Conservation (phyloP, 2,888 invertebrate species). For the Mantis religiosa region DNA sequence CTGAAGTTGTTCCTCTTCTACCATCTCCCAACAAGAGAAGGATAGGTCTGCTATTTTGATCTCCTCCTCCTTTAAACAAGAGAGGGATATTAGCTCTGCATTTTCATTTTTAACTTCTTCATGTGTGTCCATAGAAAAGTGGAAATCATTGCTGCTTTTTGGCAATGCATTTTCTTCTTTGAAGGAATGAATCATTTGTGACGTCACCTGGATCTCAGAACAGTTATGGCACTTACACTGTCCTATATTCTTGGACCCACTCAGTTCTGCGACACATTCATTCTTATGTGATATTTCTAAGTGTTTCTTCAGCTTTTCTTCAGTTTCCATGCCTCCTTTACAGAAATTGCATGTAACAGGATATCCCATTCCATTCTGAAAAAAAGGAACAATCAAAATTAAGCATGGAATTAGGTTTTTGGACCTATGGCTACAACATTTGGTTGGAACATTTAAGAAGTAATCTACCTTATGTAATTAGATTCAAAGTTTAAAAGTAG, state of each 20-base stretch:
- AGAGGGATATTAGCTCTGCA: too few species aligned
- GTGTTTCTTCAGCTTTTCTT: slow-evolving; percentile 11
- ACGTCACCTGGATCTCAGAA: not conserved
- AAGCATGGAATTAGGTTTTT: not conserved
- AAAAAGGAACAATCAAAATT: not conserved
- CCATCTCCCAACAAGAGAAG: not conserved
- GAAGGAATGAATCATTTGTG: too few species aligned
- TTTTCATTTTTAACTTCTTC: not conserved
- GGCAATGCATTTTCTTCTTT: not conserved
- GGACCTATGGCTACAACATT: too few species aligned
- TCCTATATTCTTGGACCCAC: not conserved
- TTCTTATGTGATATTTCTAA: slow-evolving; percentile 3
- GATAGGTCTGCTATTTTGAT: not conserved
- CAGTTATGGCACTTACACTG: too few species aligned
- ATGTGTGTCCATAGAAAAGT: not conserved
- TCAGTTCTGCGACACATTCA: not conserved
- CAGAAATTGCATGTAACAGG: slow-evolving; percentile 11
- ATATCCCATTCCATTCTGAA: not conserved
- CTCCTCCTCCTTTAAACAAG: too few species aligned
- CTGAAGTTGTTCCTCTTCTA: not conserved
- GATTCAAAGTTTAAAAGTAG: too few species aligned
- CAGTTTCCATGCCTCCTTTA: not conserved
- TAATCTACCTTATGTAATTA: too few species aligned
- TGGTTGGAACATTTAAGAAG: too few species aligned
- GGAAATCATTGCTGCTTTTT: not conserved